These are phyloP conservation scores for Scomber scombrus DNA, from an alignment of 2,113 vertebrate species.

Conservation along the genomic window DNA sequence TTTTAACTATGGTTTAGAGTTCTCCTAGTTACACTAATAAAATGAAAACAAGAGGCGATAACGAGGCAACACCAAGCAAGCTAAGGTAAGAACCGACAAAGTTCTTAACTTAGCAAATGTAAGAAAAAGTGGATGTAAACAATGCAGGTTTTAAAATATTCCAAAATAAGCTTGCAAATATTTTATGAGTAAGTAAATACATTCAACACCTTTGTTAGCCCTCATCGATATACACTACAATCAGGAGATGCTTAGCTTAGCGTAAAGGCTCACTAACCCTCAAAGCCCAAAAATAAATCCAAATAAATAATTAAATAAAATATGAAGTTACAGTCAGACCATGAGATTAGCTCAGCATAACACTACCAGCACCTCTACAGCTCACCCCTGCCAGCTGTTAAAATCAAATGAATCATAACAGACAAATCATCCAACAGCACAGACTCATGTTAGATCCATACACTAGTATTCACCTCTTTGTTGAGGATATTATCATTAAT, in stretches of 20 bases:
- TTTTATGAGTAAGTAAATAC: not conserved
- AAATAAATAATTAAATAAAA: too few relatives aligned
- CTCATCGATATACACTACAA: not conserved
- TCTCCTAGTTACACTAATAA: too few relatives aligned
- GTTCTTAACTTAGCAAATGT: too few relatives aligned
- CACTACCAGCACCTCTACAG: too few relatives aligned
- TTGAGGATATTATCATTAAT: slow-evolving; percentile 31
- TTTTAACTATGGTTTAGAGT: too few relatives aligned
- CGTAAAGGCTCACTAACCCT: too few relatives aligned
- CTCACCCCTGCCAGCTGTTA: not conserved
- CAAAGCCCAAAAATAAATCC: too few relatives aligned
- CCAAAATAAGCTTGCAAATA: not conserved
- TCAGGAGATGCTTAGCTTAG: too few relatives aligned
- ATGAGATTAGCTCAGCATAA: too few relatives aligned
- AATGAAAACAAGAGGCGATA: too few relatives aligned
- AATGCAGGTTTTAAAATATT: not conserved
- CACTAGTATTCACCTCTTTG: slow-evolving; percentile 47
- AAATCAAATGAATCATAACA: slow-evolving; percentile 48
- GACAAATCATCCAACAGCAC: slow-evolving; percentile 28
- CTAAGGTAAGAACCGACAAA: not conserved
- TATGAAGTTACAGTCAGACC: too few relatives aligned
- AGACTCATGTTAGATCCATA: slow-evolving; percentile 1
- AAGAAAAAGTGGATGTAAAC: not conserved
- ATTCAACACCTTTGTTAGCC: not conserved
- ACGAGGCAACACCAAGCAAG: not conserved